A percentile compares a stretch with the other conserved stretches of the same genome.
These are phyloP conservation scores for Pollenia angustigena DNA, from an alignment of 2,888 invertebrate species.

Conservation along the genomic window DNA sequence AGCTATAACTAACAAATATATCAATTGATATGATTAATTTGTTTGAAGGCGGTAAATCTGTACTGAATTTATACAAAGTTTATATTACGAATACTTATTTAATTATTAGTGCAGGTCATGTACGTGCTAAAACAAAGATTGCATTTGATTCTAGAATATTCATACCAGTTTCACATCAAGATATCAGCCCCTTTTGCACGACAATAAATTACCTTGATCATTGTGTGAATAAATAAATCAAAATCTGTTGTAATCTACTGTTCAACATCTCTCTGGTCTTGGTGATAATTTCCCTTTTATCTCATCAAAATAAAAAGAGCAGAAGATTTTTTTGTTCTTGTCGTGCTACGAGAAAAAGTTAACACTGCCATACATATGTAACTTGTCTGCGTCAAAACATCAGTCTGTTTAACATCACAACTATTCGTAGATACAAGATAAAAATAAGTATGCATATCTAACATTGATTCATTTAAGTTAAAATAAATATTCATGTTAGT, in stretches of 20 bases:
- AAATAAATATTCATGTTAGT: not conserved
- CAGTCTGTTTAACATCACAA: not conserved
- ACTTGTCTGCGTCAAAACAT: not conserved
- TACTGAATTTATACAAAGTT: no score
- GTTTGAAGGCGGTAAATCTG: no score
- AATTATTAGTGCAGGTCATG: no score
- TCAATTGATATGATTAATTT: no score
- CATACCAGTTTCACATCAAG: not conserved
- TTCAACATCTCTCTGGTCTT: not conserved
- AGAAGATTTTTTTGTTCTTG: not conserved
- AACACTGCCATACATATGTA: conserved; percentile 5
- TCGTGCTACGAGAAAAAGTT: not conserved
- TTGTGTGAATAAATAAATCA: conserved; percentile 2
- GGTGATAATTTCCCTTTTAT: not conserved
- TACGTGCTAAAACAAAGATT: no score
- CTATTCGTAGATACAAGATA: not conserved
- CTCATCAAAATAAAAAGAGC: conserved; percentile 5
- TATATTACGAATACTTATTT: no score
- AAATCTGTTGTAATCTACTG: not conserved
- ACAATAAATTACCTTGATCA: not conserved
- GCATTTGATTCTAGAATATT: no score
- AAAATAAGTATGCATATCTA: not conserved
- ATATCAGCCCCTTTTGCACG: not conserved
- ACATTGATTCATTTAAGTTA: conserved; percentile 4
- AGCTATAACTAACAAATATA: no score